Conservation (phyloP, 2,888 invertebrate species). For the Drosophila kambysellisi region DNA sequence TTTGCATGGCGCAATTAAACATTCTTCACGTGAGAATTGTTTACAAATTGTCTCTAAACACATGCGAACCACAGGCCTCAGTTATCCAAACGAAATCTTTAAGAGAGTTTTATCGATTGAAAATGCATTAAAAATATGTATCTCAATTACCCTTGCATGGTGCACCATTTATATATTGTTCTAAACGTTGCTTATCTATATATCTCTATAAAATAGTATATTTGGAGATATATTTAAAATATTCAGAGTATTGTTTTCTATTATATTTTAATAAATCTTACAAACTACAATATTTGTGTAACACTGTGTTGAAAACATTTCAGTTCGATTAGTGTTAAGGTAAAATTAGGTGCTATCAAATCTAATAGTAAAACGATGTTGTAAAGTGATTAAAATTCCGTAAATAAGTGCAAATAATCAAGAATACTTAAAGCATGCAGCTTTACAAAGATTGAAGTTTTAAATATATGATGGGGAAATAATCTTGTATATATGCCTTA, state of each 20-base stretch:
- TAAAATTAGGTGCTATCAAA: background rate
- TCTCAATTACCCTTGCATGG: conserved; percentile 19
- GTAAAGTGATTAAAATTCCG: too few species aligned
- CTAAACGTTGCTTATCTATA: conserved; percentile 24
- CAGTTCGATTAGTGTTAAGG: background rate
- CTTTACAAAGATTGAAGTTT: background rate
- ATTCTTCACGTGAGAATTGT: conserved; percentile 65
- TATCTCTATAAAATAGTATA: conserved; percentile 12
- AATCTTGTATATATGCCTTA: background rate
- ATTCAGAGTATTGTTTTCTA: conserved; percentile 20
- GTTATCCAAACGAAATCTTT: conserved; percentile 15
- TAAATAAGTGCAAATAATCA: background rate
- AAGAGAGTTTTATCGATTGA: background rate
- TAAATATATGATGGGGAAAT: background rate
- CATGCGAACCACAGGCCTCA: conserved; percentile 16
- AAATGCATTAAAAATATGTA: conserved; percentile 34
- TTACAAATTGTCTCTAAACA: conserved; percentile 32
- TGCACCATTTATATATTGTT: conserved; percentile 50
- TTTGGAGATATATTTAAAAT: conserved; percentile 25
- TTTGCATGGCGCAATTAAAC: conserved; percentile 41
- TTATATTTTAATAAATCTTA: conserved; percentile 23
- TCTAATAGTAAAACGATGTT: background rate
- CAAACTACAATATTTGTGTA: background rate
- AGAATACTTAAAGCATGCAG: background rate
- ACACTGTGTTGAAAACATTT: background rate